Evolutionary conservation across 2,113 vertebrate genomes (phyloP), one percentile per base, ranked within the genome.

Genomic region (Protobothrops mucrosquamatus): DNA sequence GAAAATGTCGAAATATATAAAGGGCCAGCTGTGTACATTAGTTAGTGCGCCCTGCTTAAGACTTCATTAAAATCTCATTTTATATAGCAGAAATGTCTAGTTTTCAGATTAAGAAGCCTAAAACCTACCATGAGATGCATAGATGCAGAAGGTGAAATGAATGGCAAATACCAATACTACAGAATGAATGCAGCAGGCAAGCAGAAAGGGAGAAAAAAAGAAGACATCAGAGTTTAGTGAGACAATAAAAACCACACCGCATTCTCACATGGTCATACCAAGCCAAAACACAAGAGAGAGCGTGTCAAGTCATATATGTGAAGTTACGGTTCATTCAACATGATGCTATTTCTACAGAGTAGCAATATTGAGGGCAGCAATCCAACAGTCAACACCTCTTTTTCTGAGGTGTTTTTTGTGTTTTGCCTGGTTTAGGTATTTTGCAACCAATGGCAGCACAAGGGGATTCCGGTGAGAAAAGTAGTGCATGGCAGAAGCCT

Each of bases 131-230:
- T 97, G 97, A 98, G 97, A 97, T 96, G 97, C 96, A 97, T 92
- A 97, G 96, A 97, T 96, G 97, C 97, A 95, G 97, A 97, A 97
- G 97, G 96, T 97, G 96, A 98, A 97, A 98, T 96, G 96, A 98
- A 98, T 96, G 96, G 97, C 97, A 97, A 97, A 97, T 97, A 97
- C 95, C 96, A 98, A 97, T 97, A 98, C 97, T 96, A 97, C 89
- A 97, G 95, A 98, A 97, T 97, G 96, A 98, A 97, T 97, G 96
- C 96, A 97, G 97, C 93, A 96, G 94, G 97, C 94, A 93, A 96
- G 95, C 96, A 97, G 96, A 95, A 94, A 69, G 46, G 95, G 92
- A 92, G 95, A 94, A 97, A 48, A 97, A 96, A 94, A 93, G 96
- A 96, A 97, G 95, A 97, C 90, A 96, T 95, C 94, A 97, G 96